Evolutionary conservation across 2,888 invertebrate species (phyloP), one percentile per base, ranked within the genome.

Genomic region (Teleiodes luculella): DNA sequence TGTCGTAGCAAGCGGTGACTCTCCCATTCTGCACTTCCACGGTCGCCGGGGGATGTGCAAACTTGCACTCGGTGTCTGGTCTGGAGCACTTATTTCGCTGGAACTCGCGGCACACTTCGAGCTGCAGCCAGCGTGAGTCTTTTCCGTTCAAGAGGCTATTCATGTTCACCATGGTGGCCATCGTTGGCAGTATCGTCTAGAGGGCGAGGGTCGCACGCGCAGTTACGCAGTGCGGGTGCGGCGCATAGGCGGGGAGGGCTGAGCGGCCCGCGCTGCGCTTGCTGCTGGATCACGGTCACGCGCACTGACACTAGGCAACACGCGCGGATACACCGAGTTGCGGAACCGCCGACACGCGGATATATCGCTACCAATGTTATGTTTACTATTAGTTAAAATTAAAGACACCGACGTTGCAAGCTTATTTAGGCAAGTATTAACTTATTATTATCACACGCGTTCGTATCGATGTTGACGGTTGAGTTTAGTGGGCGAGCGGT

Each of bases 1-100:
- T 98, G 93, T 99, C 99, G 94, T 99, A 99, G 93, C 99, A 99
- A 77, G 99, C 99, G 77, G 98, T 99, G 81, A 99, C 99, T 80
- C 98, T 94, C 85, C 99, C 99, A 91, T 99, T 99, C 92, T 99
- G 99, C 80, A 99, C 98, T 92, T 99, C 99, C 78, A 99, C 99
- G 90, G 99, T 98, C 76, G 97, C 95, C 67, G 99, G 98, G 63
- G 99, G 99, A 93, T 99, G 99, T 69, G 99, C 99, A 90, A 99
- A 99, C 93, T 99, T 99, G 95, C 99, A 99, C 91, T 99, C 99
- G 84, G 97, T 97, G 92, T 99, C 99, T 65, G 98, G 96, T 83
- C 99, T 94, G 78, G 98, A 97, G 92, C 99, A 99, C 93, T 99
- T 99, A 93, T 98, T 98, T 90, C 99, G 94, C 92, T 99, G 98